Evolutionary conservation across 2,888 invertebrate species (phyloP).

Genomic region (Erebia aethiops): DNA sequence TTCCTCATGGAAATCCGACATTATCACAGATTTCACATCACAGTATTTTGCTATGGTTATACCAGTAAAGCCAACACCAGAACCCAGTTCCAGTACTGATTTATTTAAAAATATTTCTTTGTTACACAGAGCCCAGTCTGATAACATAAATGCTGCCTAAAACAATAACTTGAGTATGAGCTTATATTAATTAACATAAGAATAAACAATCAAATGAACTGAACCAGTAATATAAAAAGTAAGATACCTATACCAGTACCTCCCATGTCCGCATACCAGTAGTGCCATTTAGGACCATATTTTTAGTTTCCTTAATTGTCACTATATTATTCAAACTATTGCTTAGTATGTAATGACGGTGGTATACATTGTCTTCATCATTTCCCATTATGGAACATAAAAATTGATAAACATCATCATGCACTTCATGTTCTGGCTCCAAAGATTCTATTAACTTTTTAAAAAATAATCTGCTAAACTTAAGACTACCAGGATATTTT

Average conservation of each 20-base stretch:
- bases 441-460: constrained; percentile 84
- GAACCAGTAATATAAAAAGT: not conserved
- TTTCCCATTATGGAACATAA: constrained; percentile 80
- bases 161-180: not conserved
- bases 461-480: constrained; percentile 86
- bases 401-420: constrained; percentile 85
- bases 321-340: constrained; percentile 65
- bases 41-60: constrained; percentile 83
- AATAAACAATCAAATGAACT: no score
- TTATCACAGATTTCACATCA: constrained; percentile 76
- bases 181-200: no score
- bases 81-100: constrained; percentile 88
- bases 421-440: constrained; percentile 82
- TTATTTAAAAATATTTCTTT: constrained; percentile 76
- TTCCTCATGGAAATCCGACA: constrained; percentile 87
- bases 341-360: constrained; percentile 85
- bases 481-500: constrained; percentile 84
- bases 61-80: constrained; percentile 90
- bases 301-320: constrained; percentile 87
- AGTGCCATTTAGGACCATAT: constrained; percentile 89
- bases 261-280: constrained; percentile 92
- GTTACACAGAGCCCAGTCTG: constrained; percentile 87
- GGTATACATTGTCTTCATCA: constrained; percentile 66
- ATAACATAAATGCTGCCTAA: constrained; percentile 87
- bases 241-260: constrained; percentile 62